These are phyloP conservation scores for Chirona hameri DNA, from an alignment of 2,888 invertebrate species.

Conservation along the genomic window DNA sequence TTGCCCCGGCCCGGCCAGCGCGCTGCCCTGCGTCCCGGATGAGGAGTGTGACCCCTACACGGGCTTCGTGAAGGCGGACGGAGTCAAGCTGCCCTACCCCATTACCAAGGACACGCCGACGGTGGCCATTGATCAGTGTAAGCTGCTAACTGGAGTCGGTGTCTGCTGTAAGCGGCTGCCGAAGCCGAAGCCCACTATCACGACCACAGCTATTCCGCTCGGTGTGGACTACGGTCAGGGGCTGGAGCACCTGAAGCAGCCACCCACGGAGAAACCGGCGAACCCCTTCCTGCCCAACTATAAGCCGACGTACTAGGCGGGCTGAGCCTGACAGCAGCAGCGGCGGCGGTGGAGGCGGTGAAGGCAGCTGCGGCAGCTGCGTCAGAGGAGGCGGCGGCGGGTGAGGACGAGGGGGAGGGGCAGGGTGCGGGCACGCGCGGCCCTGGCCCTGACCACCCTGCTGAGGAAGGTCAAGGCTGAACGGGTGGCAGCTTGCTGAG, in stretches of 20 bases:
- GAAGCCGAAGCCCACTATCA: background rate
- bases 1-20: slow-evolving; percentile 3
- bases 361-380: background rate
- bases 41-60: slow-evolving; percentile 24
- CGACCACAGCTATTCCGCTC: background rate
- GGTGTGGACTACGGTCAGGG: slow-evolving; percentile 10
- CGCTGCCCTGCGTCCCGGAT: slow-evolving; percentile 10
- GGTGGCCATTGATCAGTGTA: slow-evolving; percentile 23
- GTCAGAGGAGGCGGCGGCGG: background rate
- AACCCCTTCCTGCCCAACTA: slow-evolving; percentile 1
- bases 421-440: background rate
- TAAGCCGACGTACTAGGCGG: background rate
- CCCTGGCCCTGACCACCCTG: no score
- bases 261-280: background rate
- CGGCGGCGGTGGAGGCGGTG: background rate
- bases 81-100: background rate
- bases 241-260: background rate
- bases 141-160: background rate
- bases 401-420: no score
- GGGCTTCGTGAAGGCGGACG: slow-evolving; percentile 5
- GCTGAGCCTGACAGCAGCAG: background rate
- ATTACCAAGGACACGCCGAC: slow-evolving; percentile 30
- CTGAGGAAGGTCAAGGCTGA: background rate
- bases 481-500: background rate
- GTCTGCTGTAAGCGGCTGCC: slow-evolving; percentile 23